Evolutionary conservation across 2,888 invertebrate species (phyloP), one percentile per base, ranked within the genome.

Genomic region (Diaprepes abbreviatus): DNA sequence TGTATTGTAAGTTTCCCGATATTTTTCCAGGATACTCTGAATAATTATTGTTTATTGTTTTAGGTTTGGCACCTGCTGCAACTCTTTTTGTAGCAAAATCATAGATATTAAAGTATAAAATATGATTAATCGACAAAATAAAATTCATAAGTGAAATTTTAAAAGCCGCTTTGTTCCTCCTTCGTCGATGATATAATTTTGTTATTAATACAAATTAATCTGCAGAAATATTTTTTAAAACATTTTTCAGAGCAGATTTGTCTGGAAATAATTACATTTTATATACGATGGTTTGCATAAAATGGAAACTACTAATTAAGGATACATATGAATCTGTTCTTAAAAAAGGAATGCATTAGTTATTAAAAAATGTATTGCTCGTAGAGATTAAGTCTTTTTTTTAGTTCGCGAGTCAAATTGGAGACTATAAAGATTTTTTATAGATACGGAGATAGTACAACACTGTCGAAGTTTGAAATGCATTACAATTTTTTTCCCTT

Each of bases 51-150:
- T 69, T 24, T 76, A 80, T 79, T 75, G 67, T 88, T 88, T 45
- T 86, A 90, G 94, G 94, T 80, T 85, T 95, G 79, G 93, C 93
- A 54, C 95, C 95, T 21, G 92, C 93, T 35, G 94, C 95, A 58
- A 94, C 94, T 35, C 86, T 95, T 55, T 93, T 93, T 78, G 91
- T 95, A 40, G 90, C 92, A 66, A 91, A 87, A 83, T 66, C 68
- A 14, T 69, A 71, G 48, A 50, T 28, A 48, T n/a, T 12, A 6
- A 28, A 6, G 12, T 1, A 10, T 24, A 12, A 14, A 48, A 5
- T n/a, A 7, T 31, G 2, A 21, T 16, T 50, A 28, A 28, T 50
- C 14, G 7, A 17, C n/a, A 36, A 3, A 45, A 45, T 12, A 45
- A n/a, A 10, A 50, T 21, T n/a, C n/a, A n/a, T 45, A 45, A 24